A percentile compares a stretch with the other conserved stretches of the same genome.
Evolutionary conservation across 2,797 vertebrate species (phyloP).

Genomic region (Delichon dasypus): DNA sequence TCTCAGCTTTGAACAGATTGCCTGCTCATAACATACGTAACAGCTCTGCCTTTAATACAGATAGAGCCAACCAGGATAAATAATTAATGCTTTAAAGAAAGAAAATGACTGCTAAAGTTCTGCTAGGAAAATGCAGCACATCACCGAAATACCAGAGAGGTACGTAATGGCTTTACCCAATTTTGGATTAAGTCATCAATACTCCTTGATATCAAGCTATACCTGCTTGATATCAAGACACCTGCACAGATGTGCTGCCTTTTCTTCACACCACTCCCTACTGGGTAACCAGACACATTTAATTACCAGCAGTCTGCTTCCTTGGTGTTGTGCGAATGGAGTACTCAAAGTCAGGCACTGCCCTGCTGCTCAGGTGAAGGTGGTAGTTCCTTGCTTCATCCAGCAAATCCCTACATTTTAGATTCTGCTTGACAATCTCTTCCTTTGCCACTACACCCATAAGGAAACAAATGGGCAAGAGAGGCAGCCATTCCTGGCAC

Average conservation of each 20-base stretch:
- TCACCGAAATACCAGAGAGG: neutral
- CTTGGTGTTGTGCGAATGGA: constrained; percentile 90
- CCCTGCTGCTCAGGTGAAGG: constrained; percentile 92
- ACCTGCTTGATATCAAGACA: neutral
- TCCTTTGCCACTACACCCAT: constrained; percentile 95
- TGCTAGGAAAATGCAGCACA: neutral
- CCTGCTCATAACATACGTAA: neutral
- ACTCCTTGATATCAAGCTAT: neutral
- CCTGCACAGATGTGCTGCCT: neutral
- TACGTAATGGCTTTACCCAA: neutral
- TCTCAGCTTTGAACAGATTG: neutral
- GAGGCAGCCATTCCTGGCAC: constrained; percentile 90
- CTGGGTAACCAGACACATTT: constrained; percentile 47
- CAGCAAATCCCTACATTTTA: constrained; percentile 95
- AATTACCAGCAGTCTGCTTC: constrained; percentile 94
- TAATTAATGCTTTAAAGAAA: too few relatives aligned
- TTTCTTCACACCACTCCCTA: constrained; percentile 2
- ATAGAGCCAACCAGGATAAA: neutral
- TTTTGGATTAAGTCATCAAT: neutral
- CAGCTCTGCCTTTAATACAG: neutral
- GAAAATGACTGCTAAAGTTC: neutral
- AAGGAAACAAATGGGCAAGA: constrained; percentile 92
- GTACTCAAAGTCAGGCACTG: constrained; percentile 94
- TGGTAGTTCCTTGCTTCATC: constrained; percentile 98
- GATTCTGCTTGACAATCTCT: constrained; percentile 91